These are phyloP conservation scores for Nysson spinosus DNA, from an alignment of 2,888 invertebrate genomes.

Conservation along the genomic window DNA sequence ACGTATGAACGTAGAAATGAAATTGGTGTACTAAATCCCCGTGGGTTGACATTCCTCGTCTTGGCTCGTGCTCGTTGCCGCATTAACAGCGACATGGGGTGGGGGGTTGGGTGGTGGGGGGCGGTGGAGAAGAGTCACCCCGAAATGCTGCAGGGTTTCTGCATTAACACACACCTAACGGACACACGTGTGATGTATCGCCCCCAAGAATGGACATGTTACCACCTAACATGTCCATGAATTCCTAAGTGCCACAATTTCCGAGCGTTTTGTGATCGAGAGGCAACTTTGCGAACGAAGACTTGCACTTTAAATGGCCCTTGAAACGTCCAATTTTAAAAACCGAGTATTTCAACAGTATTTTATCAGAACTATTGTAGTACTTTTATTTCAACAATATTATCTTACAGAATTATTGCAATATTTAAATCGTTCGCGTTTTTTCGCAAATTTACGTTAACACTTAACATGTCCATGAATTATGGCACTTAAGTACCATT, in stretches of 20 bases:
- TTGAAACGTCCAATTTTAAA: too few species aligned
- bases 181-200: background rate
- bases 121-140: constrained; percentile 1
- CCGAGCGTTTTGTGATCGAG: too few species aligned
- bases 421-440: too few species aligned
- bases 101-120: constrained; percentile 6
- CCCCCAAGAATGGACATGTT: constrained; percentile 7
- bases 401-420: too few species aligned
- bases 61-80: constrained; percentile 30
- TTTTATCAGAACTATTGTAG: background rate
- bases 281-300: too few species aligned
- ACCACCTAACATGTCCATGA: too few species aligned
- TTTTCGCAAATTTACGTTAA: too few species aligned
- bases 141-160: constrained; percentile 52
- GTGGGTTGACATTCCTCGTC: constrained; percentile 33
- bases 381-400: too few species aligned
- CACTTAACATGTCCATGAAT: too few species aligned
- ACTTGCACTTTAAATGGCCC: too few species aligned
- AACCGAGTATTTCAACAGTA: background rate
- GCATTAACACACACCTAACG: constrained; percentile 49
- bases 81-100: constrained; percentile 31
- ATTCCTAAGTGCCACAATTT: too few species aligned
- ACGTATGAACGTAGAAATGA: background rate
- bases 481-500: too few species aligned
- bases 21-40: constrained; percentile 31